These are phyloP conservation scores for Carassius gibelio DNA, from an alignment of 2,113 vertebrate species.

Conservation along the genomic window DNA sequence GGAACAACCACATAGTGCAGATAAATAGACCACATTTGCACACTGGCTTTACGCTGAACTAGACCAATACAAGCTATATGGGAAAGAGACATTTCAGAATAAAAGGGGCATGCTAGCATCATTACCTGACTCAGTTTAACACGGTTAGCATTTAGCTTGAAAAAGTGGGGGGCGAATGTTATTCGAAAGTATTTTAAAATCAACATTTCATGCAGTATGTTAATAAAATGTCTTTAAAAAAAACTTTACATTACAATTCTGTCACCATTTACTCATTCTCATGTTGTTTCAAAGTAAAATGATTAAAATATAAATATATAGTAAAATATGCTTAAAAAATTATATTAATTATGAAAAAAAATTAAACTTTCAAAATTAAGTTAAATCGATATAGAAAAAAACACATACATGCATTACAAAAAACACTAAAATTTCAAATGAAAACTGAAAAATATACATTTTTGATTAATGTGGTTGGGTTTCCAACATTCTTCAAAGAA, in stretches of 20 bases:
- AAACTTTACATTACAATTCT: not conserved
- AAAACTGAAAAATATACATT: no score
- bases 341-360: not conserved
- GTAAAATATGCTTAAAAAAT: not conserved
- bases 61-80: slow-evolving; percentile 50
- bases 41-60: not conserved
- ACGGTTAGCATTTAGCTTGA: not conserved
- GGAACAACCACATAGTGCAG: not conserved
- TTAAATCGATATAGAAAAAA: no score
- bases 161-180: not conserved
- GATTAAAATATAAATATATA: not conserved
- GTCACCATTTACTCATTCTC: not conserved
- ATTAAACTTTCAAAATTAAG: no score
- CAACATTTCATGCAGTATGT: not conserved
- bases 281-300: not conserved
- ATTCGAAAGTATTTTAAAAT: not conserved
- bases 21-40: slow-evolving; percentile 7
- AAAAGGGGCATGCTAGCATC: slow-evolving; percentile 10
- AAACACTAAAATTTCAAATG: no score
- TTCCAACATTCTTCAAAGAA: not conserved
- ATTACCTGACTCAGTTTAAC: slow-evolving; percentile 21
- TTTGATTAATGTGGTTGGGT: not conserved
- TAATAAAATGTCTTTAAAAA: no score
- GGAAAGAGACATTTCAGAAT: slow-evolving; percentile 41
- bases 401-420: no score